Percentiles rank a stretch among this genome's conserved stretches.
phyloP scores from a whole-genome alignment of 1,140 invertebrate genomes.

The Drosophila nasuta region DNA sequence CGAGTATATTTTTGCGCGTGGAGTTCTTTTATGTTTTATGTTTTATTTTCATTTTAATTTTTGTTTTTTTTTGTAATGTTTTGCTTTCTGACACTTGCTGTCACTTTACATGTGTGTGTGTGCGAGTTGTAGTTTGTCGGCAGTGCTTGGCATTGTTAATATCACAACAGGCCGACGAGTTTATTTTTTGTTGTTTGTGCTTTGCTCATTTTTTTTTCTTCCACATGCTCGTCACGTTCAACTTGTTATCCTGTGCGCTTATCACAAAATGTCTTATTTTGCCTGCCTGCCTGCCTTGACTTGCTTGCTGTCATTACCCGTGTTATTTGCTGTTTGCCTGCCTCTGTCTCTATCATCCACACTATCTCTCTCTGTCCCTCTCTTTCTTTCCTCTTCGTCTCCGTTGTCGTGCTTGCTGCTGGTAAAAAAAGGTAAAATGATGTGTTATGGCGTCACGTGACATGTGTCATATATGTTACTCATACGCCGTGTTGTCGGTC shows the following conservation, averaged over 20 bases:
- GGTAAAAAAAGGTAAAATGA: constrained; percentile 47
- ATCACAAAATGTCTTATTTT: constrained; percentile 68
- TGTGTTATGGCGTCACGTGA: constrained; percentile 66
- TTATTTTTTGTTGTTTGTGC: constrained; percentile 28
- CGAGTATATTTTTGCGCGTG: constrained; percentile 15
- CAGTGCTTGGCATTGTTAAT: constrained; percentile 55
- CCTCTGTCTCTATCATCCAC: not conserved
- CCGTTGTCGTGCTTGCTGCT: not conserved
- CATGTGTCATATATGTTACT: constrained; percentile 63
- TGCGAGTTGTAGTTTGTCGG: constrained; percentile 37
- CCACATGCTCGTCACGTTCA: constrained; percentile 62
- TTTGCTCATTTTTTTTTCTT: constrained; percentile 28
- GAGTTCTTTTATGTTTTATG: constrained; percentile 9
- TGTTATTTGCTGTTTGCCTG: constrained; percentile 47
- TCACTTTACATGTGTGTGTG: constrained; percentile 27
- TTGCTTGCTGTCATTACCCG: constrained; percentile 54
- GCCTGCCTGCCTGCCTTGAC: constrained; percentile 37
- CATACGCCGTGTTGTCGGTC: constrained; percentile 42
- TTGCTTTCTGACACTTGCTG: constrained; percentile 62
- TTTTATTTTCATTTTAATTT: constrained; percentile 41
- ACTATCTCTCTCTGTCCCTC: not conserved
- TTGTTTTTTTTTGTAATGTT: constrained; percentile 27
- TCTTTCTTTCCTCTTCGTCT: not conserved
- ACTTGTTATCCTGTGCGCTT: constrained; percentile 67
- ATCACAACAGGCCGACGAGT: constrained; percentile 37